Evolutionary conservation across 2,113 vertebrate genomes (phyloP), one percentile per base, ranked within the genome.

Genomic region (Channa argus): DNA sequence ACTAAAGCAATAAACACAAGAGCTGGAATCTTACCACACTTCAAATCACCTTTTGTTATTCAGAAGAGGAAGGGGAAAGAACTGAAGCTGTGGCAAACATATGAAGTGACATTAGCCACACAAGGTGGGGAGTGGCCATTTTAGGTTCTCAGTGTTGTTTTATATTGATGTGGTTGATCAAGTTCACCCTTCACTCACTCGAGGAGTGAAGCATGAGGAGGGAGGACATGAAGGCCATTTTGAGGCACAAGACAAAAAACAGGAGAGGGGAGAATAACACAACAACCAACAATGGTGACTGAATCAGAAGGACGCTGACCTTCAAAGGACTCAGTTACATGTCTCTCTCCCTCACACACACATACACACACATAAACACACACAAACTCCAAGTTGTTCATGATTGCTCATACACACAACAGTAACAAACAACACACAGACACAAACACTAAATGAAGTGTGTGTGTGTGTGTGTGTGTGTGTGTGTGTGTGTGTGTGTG

Each of bases 311-410:
- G 72, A 84, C 6, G 37, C 79, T 88, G 85, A 92, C 86, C 82
- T 88, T 91, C 87, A 92, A 87, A 91, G 78, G 55, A 81, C 82
- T 91, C 86, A 83, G 86, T 87, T 89, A 85, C 84, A 83, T 83
- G 73, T 71, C 56, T 43, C 71, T 60, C 69, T 74, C 73, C 73
- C 63, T 61, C 33, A 64, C 24, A 53, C 51, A 58, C 60, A 75
- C 53, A n/a, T 62, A 24, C 24, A 24, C 24, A 24, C 24, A 34
- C 47, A 43, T 53, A 61, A 43, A 52, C 68, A 75, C 37, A 56
- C 8, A 60, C 38, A 74, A 73, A 69, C 72, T 67, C 72, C 83
- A 61, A 91, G 84, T 82, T 88, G 73, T 66, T 50, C 49, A 78
- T 80, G 78, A 88, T 80, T 82, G 78, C 74, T 66, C 62, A 37